Conservation (phyloP, 2,113 vertebrate species). For the Pelecanus crispus region DNA sequence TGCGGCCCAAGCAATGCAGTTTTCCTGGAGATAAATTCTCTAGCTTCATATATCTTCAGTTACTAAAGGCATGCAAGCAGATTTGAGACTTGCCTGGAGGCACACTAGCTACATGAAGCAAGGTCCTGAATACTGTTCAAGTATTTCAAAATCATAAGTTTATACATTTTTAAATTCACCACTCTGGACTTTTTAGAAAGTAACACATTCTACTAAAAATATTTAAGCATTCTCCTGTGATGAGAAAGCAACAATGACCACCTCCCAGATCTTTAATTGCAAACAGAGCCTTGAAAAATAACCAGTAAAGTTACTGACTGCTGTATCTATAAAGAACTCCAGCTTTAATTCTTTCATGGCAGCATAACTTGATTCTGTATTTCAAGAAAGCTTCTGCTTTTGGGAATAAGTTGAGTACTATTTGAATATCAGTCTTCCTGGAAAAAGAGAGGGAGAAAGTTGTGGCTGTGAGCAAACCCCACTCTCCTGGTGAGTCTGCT, state of each 20-base stretch:
- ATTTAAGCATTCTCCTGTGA: background rate
- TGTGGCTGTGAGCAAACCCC: background rate
- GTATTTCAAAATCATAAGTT: background rate
- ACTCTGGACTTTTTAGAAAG: background rate
- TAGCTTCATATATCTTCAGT: constrained; percentile 25
- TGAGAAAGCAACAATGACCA: background rate
- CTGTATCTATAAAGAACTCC: background rate
- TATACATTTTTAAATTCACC: background rate
- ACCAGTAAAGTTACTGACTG: background rate
- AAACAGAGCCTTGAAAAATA: background rate
- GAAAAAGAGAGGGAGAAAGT: background rate
- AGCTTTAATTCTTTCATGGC: background rate
- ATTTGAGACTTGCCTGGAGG: background rate
- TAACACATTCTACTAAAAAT: background rate
- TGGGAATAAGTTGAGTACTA: background rate
- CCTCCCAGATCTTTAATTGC: background rate
- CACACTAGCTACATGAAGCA: background rate
- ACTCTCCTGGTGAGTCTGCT: rapidly evolving
- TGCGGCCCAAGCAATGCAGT: background rate
- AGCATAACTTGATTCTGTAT: background rate
- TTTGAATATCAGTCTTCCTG: background rate
- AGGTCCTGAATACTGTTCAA: background rate
- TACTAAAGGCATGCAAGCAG: background rate
- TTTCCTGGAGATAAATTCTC: background rate
- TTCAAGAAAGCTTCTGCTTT: background rate